Conservation (phyloP, 2,113 vertebrate species). For the Montifringilla adamsi region DNA sequence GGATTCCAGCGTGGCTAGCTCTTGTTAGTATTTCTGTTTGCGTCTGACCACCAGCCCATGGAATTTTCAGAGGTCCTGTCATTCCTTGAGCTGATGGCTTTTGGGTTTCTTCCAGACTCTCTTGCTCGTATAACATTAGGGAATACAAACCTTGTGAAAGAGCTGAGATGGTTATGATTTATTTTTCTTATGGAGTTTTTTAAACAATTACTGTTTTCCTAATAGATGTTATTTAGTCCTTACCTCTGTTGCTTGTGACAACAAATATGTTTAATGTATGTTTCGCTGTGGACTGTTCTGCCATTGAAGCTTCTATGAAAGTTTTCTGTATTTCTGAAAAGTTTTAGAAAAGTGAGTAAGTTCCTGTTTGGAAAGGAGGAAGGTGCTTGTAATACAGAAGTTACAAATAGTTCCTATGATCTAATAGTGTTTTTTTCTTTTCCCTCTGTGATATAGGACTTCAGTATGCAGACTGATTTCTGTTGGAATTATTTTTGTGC, state of each 20-base stretch:
- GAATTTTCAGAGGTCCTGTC: conserved; percentile 63
- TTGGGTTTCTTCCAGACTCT: conserved; percentile 53
- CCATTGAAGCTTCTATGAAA: background rate
- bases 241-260: conserved; percentile 13
- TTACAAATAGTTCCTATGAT: conserved; percentile 31
- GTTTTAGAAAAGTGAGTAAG: background rate
- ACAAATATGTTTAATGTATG: background rate
- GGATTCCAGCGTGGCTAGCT: background rate
- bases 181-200: background rate
- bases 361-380: conserved; percentile 3
- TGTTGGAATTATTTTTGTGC: conserved; percentile 61
- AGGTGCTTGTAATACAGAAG: conserved; percentile 22
- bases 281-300: background rate
- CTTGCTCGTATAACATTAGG: background rate
- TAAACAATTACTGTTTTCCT: background rate
- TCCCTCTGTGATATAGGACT: conserved; percentile 52
- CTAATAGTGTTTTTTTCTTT: conserved; percentile 55
- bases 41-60: conserved; percentile 50
- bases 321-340: background rate
- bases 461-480: conserved; percentile 60
- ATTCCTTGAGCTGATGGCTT: conserved; percentile 42
- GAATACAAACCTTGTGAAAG: conserved; percentile 2
- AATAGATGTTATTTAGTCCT: background rate
- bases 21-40: conserved; percentile 56
- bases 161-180: background rate